Evolutionary conservation across 2,113 vertebrate genomes (phyloP).

Genomic region (Danio rerio): GRCz12tu NC_133193.1:44631001-44631500

Average conservation of each 20-base stretch:
- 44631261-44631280: conserved; percentile 76
- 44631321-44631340: neutral
- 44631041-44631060: conserved; percentile 61
- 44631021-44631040: conserved; percentile 80
- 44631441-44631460: neutral
- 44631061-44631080: conserved; percentile 38
- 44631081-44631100: conserved; percentile 36
- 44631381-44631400: neutral
- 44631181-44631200: conserved; percentile 74
- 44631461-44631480: neutral
- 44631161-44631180: conserved; percentile 79
- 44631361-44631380: neutral
- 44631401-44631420: conserved; percentile 1
- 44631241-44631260: conserved; percentile 83
- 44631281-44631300: conserved; percentile 78
- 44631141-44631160: conserved; percentile 18
- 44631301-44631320: conserved; percentile 65
- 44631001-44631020: conserved; percentile 71
- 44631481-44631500: neutral
- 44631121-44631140: conserved; percentile 1
- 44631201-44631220: conserved; percentile 79
- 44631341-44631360: neutral
- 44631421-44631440: neutral
- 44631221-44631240: conserved; percentile 82
- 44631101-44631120: conserved; percentile 29